Percentiles rank a stretch among this genome's conserved stretches.
Conservation (phyloP, 2,113 vertebrate genomes). For the Tragulus kanchil region DNA sequence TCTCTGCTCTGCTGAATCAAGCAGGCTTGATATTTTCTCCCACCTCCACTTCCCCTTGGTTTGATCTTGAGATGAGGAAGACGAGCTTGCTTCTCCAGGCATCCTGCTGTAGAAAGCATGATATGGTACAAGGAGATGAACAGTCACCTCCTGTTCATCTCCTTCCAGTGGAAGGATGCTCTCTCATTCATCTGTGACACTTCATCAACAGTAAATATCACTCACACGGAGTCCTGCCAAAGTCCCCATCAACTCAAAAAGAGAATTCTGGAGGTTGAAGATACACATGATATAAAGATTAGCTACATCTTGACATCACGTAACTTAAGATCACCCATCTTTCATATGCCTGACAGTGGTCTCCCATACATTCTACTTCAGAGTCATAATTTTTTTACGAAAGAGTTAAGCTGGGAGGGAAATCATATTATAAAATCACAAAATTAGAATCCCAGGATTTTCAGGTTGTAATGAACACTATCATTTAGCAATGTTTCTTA, state of each 20-base stretch:
- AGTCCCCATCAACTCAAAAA: neutral
- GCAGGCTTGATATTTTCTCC: neutral
- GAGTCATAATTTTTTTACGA: neutral
- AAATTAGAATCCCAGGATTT: neutral
- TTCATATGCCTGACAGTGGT: neutral
- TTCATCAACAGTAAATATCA: neutral
- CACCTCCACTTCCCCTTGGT: neutral
- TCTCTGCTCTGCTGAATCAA: neutral
- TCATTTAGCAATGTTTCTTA: neutral
- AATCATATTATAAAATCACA: neutral
- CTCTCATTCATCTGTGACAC: neutral
- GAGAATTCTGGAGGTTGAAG: neutral
- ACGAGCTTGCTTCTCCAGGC: neutral
- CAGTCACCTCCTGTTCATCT: too few relatives aligned
- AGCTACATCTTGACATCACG: neutral
- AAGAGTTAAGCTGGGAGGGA: neutral
- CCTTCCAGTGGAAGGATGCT: neutral
- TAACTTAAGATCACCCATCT: neutral
- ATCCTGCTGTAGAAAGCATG: neutral
- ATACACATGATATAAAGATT: neutral
- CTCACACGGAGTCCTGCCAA: neutral
- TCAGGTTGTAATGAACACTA: neutral
- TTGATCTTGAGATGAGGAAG: neutral
- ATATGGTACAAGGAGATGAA: neutral
- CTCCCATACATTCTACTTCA: neutral